Evolutionary conservation across 2,113 vertebrate species (phyloP).

Genomic region (Heterochromis multidens): DNA sequence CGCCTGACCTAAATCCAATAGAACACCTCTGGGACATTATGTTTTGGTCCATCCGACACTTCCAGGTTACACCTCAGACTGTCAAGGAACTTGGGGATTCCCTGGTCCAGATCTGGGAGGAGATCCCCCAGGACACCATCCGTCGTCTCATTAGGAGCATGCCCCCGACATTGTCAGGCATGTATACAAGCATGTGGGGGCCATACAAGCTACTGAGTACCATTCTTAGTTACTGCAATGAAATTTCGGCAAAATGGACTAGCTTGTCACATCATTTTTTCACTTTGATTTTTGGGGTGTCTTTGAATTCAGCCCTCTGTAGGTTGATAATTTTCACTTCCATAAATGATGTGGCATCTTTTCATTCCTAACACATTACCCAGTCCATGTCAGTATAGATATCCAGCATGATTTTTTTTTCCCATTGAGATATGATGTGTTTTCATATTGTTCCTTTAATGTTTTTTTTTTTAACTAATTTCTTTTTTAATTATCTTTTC

Average conservation of each 20-base stretch:
- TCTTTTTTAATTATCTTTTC: neutral
- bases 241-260: neutral
- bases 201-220: neutral
- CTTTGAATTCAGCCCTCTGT: neutral
- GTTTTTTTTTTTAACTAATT: neutral
- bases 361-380: neutral
- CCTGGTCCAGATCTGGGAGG: neutral
- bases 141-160: neutral
- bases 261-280: neutral
- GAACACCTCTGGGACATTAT: neutral
- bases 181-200: neutral
- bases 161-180: neutral
- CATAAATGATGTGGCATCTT: neutral
- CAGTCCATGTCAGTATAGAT: neutral
- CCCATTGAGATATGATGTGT: neutral
- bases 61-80: neutral
- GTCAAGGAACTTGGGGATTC: neutral
- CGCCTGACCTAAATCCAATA: neutral
- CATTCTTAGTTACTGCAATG: neutral
- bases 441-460: neutral
- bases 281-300: neutral
- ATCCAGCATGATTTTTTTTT: neutral
- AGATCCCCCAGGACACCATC: neutral
- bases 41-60: neutral
- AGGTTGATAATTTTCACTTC: neutral